Evolutionary conservation across 2,797 vertebrate genomes (phyloP).

Genomic region (Sebastes kiyomatsui): DNA sequence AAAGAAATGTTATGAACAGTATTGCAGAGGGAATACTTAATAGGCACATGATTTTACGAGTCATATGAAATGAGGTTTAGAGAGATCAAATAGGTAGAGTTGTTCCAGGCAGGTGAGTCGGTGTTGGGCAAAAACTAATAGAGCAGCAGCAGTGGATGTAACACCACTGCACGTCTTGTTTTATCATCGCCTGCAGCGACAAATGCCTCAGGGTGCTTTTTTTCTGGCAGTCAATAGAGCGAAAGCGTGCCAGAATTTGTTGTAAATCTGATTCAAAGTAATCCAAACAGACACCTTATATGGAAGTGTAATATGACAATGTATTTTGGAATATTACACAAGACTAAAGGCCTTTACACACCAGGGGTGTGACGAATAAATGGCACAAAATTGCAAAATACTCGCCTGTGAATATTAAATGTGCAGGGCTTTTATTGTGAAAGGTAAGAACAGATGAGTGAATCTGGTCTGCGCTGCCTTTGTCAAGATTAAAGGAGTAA

Average conservation of each 20-base stretch:
- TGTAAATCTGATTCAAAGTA: neutral
- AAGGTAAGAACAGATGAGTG: too few species aligned
- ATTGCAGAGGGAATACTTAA: conserved; percentile 3
- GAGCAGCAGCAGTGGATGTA: neutral
- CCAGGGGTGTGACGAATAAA: too few species aligned
- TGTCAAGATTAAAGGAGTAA: too few species aligned
- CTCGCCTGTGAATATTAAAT: too few species aligned
- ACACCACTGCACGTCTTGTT: neutral
- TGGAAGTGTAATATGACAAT: neutral
- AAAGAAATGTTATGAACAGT: neutral
- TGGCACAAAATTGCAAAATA: too few species aligned
- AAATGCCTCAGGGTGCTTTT: neutral
- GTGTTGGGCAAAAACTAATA: neutral
- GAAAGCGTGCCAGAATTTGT: conserved; percentile 5
- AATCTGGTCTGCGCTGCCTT: too few species aligned
- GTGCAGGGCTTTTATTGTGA: too few species aligned
- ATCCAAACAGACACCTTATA: neutral
- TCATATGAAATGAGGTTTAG: neutral
- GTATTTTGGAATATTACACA: neutral
- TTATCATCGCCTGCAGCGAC: conserved; percentile 1
- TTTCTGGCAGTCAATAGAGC: neutral
- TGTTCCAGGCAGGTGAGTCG: neutral
- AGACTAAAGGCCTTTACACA: too few species aligned
- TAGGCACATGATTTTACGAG: neutral
- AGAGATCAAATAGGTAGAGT: neutral